phyloP scores from a whole-genome alignment of 2,797 vertebrate species.

The Antennarius maculatus region DNA sequence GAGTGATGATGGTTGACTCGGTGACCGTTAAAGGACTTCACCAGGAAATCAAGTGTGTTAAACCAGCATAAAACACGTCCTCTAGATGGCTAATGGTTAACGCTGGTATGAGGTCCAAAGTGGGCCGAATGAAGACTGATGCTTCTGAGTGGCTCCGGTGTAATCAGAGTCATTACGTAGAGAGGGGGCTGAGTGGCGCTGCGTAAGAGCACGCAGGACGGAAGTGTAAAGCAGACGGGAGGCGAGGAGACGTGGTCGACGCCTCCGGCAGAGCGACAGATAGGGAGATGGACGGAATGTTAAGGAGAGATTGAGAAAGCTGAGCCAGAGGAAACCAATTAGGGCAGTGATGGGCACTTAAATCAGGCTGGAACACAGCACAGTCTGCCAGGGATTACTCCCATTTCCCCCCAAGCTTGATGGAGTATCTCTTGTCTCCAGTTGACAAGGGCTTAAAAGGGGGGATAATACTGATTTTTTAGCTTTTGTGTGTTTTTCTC shows the following conservation, averaged over 20 bases:
- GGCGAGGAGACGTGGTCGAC: conserved; percentile 24
- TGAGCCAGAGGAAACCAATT: conserved; percentile 74
- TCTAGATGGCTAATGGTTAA: conserved; percentile 29
- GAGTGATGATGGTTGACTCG: background rate
- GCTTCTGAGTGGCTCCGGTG: conserved; percentile 32
- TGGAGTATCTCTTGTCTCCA: conserved; percentile 62
- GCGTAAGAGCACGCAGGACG: conserved; percentile 19
- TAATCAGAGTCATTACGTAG: conserved; percentile 35
- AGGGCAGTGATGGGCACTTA: conserved; percentile 72
- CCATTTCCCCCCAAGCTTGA: conserved; percentile 62
- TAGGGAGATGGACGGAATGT: conserved; percentile 42
- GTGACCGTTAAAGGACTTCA: conserved; percentile 22
- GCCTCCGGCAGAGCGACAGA: conserved; percentile 33
- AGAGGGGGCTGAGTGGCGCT: conserved; percentile 4
- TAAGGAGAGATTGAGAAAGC: conserved; percentile 47
- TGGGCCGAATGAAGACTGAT: conserved; percentile 37
- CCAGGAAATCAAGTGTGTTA: conserved; percentile 35
- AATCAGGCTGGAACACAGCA: conserved; percentile 68
- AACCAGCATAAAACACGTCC: conserved; percentile 39
- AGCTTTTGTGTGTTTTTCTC: conserved; percentile 49
- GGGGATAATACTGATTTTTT: conserved; percentile 57
- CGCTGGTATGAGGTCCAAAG: conserved; percentile 31
- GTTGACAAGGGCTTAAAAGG: conserved; percentile 64
- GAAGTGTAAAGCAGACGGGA: conserved; percentile 17
- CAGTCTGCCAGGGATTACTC: conserved; percentile 63